Percentiles rank a stretch among this genome's conserved stretches.
Evolutionary conservation across 2,888 invertebrate species (phyloP).

Genomic region (Netelia melanura): DNA sequence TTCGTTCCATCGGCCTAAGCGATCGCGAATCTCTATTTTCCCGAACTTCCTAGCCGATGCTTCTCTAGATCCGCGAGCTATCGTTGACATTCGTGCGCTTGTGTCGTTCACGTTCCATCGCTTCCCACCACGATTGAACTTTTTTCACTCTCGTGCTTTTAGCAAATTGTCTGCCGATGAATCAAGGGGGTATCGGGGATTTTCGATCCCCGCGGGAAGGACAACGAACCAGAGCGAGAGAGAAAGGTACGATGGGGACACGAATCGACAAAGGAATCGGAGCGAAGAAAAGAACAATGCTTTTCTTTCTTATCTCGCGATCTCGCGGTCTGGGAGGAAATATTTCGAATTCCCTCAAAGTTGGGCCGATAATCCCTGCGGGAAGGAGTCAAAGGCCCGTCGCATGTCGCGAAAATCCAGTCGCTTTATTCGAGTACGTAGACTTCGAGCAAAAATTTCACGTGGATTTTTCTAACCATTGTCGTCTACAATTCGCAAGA

Average conservation of each 20-base stretch:
- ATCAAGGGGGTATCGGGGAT: constrained; percentile 3
- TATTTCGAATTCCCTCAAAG: background rate
- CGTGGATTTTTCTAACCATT: background rate
- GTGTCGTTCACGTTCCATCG: constrained; percentile 7
- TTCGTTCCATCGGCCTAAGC: too few relatives aligned
- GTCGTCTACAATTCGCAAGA: background rate
- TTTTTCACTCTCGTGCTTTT: constrained; percentile 66
- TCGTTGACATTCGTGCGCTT: constrained; percentile 19
- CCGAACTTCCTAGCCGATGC: constrained; percentile 27
- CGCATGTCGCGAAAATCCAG: background rate
- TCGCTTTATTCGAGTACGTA: background rate
- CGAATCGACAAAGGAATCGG: constrained; percentile 43
- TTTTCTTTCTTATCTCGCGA: background rate
- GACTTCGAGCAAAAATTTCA: background rate
- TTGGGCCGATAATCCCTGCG: background rate
- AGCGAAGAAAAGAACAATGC: constrained; percentile 28
- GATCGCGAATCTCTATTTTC: background rate
- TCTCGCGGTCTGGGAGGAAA: background rate
- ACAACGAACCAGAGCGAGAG: background rate
- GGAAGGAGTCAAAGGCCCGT: background rate
- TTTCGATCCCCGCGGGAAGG: background rate
- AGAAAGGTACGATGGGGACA: background rate
- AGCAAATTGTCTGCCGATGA: constrained; percentile 72
- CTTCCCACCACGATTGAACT: constrained; percentile 28
- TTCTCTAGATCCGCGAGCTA: constrained; percentile 27